A percentile compares a stretch with the other conserved stretches of the same genome.
These are phyloP conservation scores for Rhabdornis inornatus DNA, from an alignment of 2,113 vertebrate genomes.

Conservation along the genomic window DNA sequence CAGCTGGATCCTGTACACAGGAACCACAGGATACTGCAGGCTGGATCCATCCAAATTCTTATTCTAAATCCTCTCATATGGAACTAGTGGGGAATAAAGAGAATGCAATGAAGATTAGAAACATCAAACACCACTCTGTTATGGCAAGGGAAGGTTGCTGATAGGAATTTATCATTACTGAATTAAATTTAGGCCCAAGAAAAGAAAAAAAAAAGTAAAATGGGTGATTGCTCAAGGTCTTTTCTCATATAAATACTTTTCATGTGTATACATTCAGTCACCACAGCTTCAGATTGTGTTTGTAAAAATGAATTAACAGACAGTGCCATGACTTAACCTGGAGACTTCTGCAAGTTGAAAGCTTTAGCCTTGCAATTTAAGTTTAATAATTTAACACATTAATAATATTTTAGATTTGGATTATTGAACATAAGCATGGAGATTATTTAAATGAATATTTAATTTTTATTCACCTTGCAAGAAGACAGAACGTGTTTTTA, in stretches of 20 bases:
- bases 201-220: background rate
- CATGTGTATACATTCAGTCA: background rate
- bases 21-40: background rate
- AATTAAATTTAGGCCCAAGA: background rate
- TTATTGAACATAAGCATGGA: constrained; percentile 68
- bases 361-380: constrained; percentile 61
- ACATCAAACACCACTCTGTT: background rate
- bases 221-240: background rate
- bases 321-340: constrained; percentile 27
- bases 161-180: background rate
- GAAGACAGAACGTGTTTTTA: constrained; percentile 59
- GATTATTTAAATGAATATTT: constrained; percentile 77
- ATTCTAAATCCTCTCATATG: constrained; percentile 13
- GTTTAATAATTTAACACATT: constrained; percentile 74
- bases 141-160: background rate
- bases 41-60: constrained; percentile 17
- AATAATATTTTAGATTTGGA: constrained; percentile 72
- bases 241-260: background rate
- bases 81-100: constrained; percentile 37
- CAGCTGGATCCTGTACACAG: constrained; percentile 18
- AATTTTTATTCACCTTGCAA: constrained; percentile 75
- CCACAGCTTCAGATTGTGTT: constrained; percentile 1
- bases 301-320: constrained; percentile 38
- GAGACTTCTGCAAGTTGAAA: constrained; percentile 59
- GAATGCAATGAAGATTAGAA: constrained; percentile 22